Conservation (phyloP, 1,140 invertebrate genomes). For the Zelostemma sp. region DNA sequence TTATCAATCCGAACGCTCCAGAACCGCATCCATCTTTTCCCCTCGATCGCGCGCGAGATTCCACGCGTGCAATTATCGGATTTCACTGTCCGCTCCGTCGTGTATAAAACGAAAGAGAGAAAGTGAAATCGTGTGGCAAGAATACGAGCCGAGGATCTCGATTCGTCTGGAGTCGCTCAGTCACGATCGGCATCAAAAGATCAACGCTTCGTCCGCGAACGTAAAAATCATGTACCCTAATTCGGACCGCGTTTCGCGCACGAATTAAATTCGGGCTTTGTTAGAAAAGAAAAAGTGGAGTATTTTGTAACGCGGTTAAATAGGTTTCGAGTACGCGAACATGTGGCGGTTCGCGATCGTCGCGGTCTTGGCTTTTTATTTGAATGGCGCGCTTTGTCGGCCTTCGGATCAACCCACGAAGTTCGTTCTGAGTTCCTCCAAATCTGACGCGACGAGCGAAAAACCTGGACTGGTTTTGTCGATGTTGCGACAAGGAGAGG, state of each 20-base stretch:
- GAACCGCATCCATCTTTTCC: constrained; percentile 4
- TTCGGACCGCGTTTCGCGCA: too few relatives aligned
- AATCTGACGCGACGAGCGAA: constrained; percentile 6
- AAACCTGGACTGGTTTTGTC: constrained; percentile 25
- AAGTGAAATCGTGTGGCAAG: constrained; percentile 54
- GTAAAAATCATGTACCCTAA: background rate
- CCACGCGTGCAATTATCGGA: too few relatives aligned
- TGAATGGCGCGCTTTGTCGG: constrained; percentile 20
- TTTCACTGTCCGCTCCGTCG: constrained; percentile 7
- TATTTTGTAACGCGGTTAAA: background rate
- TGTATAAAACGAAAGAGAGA: constrained; percentile 33
- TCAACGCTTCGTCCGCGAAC: background rate
- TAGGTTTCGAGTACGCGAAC: background rate
- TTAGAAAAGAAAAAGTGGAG: background rate
- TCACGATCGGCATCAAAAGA: constrained; percentile 19
- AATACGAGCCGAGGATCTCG: constrained; percentile 7
- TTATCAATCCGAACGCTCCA: too few relatives aligned
- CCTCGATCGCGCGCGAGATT: too few relatives aligned
- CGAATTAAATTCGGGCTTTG: too few relatives aligned
- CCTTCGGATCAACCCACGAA: constrained; percentile 52
- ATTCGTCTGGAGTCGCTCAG: constrained; percentile 7
- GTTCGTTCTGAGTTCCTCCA: constrained; percentile 37
- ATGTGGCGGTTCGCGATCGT: constrained; percentile 26
- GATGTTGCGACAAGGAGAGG: constrained; percentile 51
- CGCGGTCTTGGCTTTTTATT: constrained; percentile 16